Evolutionary conservation across 2,888 invertebrate species (phyloP).

Genomic region (Lumbricus terrestris): DNA sequence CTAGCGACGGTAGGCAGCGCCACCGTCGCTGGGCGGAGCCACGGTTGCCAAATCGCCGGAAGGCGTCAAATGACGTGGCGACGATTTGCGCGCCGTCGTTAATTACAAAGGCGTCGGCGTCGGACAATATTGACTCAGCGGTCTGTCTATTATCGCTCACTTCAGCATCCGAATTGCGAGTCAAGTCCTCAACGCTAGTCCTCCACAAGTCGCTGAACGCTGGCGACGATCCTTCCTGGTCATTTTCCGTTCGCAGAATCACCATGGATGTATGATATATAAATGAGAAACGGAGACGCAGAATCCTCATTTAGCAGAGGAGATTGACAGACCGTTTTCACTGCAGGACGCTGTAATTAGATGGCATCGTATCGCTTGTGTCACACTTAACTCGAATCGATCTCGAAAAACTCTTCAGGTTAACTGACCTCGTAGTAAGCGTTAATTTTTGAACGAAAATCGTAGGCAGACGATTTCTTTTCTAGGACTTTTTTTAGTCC

Average conservation of each 20-base stretch:
- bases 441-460: background rate
- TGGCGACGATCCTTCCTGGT: background rate
- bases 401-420: background rate
- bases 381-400: background rate
- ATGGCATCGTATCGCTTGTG: background rate
- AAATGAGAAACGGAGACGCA: background rate
- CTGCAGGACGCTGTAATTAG: background rate
- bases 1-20: constrained; percentile 4
- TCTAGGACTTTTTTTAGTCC: background rate
- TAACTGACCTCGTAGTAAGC: background rate
- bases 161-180: background rate
- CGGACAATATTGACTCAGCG: background rate
- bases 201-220: background rate
- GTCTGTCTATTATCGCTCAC: background rate
- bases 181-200: background rate
- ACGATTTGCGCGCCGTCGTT: background rate
- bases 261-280: background rate
- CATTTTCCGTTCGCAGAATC: background rate
- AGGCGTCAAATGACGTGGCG: background rate
- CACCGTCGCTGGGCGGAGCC: background rate
- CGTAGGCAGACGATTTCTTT: background rate
- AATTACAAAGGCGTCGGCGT: background rate
- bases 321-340: background rate
- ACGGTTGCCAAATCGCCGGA: background rate
- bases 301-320: background rate